Percentiles rank a stretch among this genome's conserved stretches.
Conservation (phyloP, 2,113 vertebrate genomes). For the Datnioides undecimradiatus region DNA sequence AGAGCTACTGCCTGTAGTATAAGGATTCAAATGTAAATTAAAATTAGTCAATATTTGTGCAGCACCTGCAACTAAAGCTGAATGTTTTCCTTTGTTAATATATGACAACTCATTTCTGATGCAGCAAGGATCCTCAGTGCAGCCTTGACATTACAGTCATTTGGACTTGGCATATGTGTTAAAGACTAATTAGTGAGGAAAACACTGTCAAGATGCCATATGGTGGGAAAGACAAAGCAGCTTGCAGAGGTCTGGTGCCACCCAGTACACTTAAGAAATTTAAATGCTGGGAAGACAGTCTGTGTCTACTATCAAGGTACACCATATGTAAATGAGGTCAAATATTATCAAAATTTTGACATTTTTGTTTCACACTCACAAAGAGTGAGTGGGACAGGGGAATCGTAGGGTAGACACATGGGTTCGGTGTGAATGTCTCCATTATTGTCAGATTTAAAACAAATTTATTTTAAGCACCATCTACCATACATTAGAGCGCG, state of each 20-base stretch:
- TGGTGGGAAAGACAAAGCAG: slow-evolving; percentile 84
- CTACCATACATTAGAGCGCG: slow-evolving; percentile 32
- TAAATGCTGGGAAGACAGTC: slow-evolving; percentile 77
- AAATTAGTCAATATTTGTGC: slow-evolving; percentile 8
- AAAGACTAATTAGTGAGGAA: slow-evolving; percentile 88
- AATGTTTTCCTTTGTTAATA: slow-evolving; percentile 50
- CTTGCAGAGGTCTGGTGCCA: slow-evolving; percentile 81
- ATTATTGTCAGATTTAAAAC: slow-evolving; percentile 51
- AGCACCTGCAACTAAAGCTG: slow-evolving; percentile 25
- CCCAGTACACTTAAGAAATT: slow-evolving; percentile 78
- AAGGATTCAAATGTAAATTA: slow-evolving; percentile 1
- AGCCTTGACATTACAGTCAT: slow-evolving; percentile 82
- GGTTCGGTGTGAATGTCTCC: slow-evolving; percentile 31
- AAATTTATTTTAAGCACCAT: slow-evolving; percentile 50
- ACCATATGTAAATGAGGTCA: slow-evolving; percentile 82
- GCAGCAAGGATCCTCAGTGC: slow-evolving; percentile 66
- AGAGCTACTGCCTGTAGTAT: slow-evolving; percentile 10
- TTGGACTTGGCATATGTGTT: slow-evolving; percentile 85
- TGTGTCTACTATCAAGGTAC: slow-evolving; percentile 78
- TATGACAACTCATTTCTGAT: slow-evolving; percentile 63
- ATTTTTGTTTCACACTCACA: slow-evolving; percentile 56
- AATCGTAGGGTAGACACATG: background rate
- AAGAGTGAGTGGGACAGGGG: background rate
- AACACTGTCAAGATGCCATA: slow-evolving; percentile 87
- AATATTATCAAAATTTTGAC: slow-evolving; percentile 76